These are phyloP conservation scores for Drosophila atripex DNA, from an alignment of 2,888 invertebrate species.

Conservation along the genomic window DNA sequence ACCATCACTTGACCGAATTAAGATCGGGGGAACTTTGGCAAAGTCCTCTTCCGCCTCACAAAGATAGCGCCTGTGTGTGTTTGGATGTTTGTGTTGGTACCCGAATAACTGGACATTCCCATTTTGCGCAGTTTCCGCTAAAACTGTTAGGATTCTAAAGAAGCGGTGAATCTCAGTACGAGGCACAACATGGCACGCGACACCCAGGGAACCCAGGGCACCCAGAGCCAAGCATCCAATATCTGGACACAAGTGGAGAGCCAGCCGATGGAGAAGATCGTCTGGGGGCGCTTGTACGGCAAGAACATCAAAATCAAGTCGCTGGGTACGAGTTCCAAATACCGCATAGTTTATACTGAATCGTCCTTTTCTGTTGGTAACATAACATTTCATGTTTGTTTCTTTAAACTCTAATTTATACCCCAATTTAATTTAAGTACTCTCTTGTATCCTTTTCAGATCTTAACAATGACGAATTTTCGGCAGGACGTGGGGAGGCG, in stretches of 20 bases:
- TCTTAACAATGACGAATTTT: slow-evolving; percentile 83
- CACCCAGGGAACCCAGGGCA: slow-evolving; percentile 74
- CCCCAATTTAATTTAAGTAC: background rate
- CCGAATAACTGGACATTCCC: slow-evolving; percentile 60
- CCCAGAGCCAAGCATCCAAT: slow-evolving; percentile 81
- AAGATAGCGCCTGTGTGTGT: slow-evolving; percentile 24
- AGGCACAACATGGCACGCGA: slow-evolving; percentile 76
- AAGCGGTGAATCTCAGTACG: slow-evolving; percentile 9
- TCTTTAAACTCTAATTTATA: slow-evolving; percentile 3
- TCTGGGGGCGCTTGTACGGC: slow-evolving; percentile 83
- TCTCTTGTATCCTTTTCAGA: slow-evolving; percentile 74
- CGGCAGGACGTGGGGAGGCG: slow-evolving; percentile 83
- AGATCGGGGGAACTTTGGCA: slow-evolving; percentile 4
- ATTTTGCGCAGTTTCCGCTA: slow-evolving; percentile 56
- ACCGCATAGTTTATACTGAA: slow-evolving; percentile 77
- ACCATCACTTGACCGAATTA: background rate
- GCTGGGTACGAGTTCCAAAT: slow-evolving; percentile 81
- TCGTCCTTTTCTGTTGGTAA: slow-evolving; percentile 81
- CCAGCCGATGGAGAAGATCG: slow-evolving; percentile 82
- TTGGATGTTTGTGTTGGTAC: slow-evolving; percentile 25
- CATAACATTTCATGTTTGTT: slow-evolving; percentile 45
- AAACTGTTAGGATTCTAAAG: slow-evolving; percentile 29
- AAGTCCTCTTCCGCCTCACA: background rate
- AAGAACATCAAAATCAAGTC: slow-evolving; percentile 83
- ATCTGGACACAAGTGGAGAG: slow-evolving; percentile 82